A percentile compares a stretch with the other conserved stretches of the same genome.
phyloP scores from a whole-genome alignment of 2,888 invertebrate species.

The Buathra laborator region DNA sequence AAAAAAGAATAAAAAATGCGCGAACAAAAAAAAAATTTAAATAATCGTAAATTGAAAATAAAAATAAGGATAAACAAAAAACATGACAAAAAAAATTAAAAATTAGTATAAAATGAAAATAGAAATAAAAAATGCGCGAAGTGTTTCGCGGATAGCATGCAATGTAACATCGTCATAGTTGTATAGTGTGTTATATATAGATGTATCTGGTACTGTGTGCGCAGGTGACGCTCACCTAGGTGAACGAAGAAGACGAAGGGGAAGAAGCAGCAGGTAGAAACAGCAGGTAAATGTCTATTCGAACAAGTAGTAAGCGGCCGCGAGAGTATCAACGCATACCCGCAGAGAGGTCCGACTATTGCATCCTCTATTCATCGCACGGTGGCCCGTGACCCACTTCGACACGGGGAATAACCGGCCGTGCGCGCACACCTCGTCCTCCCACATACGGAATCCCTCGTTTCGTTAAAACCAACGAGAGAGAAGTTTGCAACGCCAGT shows the following conservation, averaged over 20 bases:
- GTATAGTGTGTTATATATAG: not conserved
- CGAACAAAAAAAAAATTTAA: no score
- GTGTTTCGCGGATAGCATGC: no score
- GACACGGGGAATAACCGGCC: conserved; percentile 75
- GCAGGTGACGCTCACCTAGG: not conserved
- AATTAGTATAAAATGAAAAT: no score
- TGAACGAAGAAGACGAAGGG: not conserved
- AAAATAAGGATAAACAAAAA: no score
- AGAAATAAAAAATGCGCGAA: no score
- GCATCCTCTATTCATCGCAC: conserved; percentile 74
- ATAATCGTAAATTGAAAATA: no score
- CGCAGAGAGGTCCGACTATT: conserved; percentile 60
- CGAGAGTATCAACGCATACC: conserved; percentile 36
- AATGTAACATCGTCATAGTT: not conserved
- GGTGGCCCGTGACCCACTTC: conserved; percentile 76
- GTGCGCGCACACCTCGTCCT: conserved; percentile 58
- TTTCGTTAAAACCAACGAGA: conserved; percentile 42
- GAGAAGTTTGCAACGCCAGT: not conserved
- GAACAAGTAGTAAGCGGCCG: not conserved
- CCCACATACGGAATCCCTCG: conserved; percentile 71
- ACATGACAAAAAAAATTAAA: no score
- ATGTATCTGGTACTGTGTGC: not conserved
- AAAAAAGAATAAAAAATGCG: no score
- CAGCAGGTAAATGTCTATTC: conserved; percentile 22
- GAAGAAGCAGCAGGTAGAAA: conserved; percentile 19